Conservation (phyloP, 1,140 invertebrate genomes). For the Catajapyx aquilonaris region DNA sequence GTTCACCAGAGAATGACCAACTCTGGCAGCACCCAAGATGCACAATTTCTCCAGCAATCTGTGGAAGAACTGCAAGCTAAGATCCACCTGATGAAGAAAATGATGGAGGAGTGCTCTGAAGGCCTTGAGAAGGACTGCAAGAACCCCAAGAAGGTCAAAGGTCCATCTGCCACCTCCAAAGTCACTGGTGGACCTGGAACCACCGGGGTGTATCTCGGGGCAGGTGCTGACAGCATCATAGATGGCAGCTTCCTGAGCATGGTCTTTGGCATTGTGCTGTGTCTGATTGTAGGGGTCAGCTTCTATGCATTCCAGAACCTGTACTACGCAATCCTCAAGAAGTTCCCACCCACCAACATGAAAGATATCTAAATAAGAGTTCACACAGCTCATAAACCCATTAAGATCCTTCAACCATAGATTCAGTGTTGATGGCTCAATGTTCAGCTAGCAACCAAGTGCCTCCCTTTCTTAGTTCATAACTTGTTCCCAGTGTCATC, state of each 20-base stretch:
- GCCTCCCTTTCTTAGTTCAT: too few relatives aligned
- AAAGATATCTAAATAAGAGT: too few relatives aligned
- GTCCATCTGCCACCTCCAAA: slow-evolving; percentile 20
- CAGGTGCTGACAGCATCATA: slow-evolving; percentile 27
- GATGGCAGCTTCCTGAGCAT: slow-evolving; percentile 57
- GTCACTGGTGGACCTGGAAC: slow-evolving; percentile 27
- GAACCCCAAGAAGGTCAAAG: slow-evolving; percentile 21
- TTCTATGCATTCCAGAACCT: slow-evolving; percentile 64
- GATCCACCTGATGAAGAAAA: slow-evolving; percentile 48
- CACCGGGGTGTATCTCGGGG: too few relatives aligned
- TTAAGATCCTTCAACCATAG: too few relatives aligned
- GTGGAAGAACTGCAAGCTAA: slow-evolving; percentile 55
- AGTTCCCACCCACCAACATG: slow-evolving; percentile 46
- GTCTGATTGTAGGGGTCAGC: slow-evolving; percentile 55
- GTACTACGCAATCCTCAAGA: slow-evolving; percentile 55
- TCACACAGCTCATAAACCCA: too few relatives aligned
- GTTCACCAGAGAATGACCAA: not conserved
- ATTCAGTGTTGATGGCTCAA: too few relatives aligned
- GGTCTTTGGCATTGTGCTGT: slow-evolving; percentile 47
- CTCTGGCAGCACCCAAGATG: not conserved
- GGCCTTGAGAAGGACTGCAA: slow-evolving; percentile 23
- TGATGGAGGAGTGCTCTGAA: slow-evolving; percentile 45
- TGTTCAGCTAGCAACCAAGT: too few relatives aligned
- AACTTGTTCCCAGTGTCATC: too few relatives aligned
- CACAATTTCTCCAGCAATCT: slow-evolving; percentile 31